phyloP scores from a whole-genome alignment of 2,888 invertebrate species.

The Ochropleura leucogaster region DNA sequence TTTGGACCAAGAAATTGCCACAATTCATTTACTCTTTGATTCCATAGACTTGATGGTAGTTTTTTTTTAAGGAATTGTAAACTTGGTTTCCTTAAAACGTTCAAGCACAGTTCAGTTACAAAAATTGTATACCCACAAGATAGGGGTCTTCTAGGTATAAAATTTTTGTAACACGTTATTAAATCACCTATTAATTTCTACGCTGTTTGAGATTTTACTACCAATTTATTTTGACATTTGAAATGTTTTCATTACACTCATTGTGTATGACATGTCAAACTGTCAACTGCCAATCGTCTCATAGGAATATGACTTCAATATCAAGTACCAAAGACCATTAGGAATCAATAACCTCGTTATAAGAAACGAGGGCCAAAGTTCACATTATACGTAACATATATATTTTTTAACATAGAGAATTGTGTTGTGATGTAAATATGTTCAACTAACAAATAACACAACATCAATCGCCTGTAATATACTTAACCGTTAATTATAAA shows the following conservation, averaged over 20 bases:
- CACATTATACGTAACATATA: neutral
- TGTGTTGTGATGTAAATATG: neutral
- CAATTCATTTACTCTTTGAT: too few relatives aligned
- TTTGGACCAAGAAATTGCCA: too few relatives aligned
- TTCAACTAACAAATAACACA: neutral
- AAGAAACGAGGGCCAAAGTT: neutral
- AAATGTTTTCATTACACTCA: conserved; percentile 29
- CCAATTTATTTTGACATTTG: conserved; percentile 1
- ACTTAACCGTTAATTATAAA: too few relatives aligned
- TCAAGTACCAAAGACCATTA: conserved; percentile 6
- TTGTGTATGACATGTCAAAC: conserved; percentile 17
- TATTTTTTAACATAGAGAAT: neutral
- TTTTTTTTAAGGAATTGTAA: too few relatives aligned
- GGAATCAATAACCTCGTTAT: conserved; percentile 32
- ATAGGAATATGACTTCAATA: conserved; percentile 10
- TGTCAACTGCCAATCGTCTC: neutral
- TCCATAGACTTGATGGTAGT: too few relatives aligned
- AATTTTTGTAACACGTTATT: neutral
- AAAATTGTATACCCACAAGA: too few relatives aligned
- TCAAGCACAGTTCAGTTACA: too few relatives aligned
- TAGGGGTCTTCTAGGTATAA: too few relatives aligned
- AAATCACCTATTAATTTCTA: conserved; percentile 13
- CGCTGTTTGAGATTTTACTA: neutral
- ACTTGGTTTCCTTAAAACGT: too few relatives aligned
- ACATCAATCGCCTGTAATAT: neutral